Percentiles rank a stretch among this genome's conserved stretches.
Evolutionary conservation across 2,888 invertebrate species (phyloP).

Genomic region (Linyphia triangularis): DNA sequence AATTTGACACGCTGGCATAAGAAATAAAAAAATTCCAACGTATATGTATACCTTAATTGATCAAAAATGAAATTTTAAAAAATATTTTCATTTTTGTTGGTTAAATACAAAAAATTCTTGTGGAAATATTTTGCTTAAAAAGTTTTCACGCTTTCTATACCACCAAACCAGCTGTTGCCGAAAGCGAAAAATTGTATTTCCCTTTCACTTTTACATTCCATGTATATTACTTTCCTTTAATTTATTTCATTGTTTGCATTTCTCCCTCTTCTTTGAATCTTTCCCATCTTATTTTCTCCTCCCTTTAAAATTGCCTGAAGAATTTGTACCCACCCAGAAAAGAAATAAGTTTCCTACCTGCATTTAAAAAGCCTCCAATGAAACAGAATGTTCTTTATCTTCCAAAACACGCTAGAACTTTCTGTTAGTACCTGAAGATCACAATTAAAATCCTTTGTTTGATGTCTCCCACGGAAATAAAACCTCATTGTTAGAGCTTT

Average conservation of each 20-base stretch:
- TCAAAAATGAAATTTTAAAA: no score
- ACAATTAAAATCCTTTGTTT: conserved; percentile 3
- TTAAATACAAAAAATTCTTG: neutral
- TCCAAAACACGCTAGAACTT: neutral
- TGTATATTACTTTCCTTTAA: neutral
- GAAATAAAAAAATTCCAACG: no score
- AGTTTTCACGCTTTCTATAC: neutral
- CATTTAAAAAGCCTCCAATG: neutral
- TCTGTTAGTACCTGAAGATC: neutral
- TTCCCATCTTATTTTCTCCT: neutral
- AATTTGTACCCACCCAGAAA: neutral
- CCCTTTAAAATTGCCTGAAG: neutral
- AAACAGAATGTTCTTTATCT: neutral
- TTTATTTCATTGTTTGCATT: neutral
- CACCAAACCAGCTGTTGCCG: neutral
- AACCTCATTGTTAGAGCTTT: neutral
- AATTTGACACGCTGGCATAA: no score
- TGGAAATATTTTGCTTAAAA: neutral
- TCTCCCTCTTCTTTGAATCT: neutral
- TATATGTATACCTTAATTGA: no score
- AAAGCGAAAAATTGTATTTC: neutral
- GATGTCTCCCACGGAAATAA: neutral
- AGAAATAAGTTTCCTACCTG: neutral
- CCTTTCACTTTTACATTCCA: neutral
- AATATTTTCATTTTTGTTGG: no score